phyloP scores from a whole-genome alignment of 2,888 invertebrate species.

The Lithophane socia region DNA sequence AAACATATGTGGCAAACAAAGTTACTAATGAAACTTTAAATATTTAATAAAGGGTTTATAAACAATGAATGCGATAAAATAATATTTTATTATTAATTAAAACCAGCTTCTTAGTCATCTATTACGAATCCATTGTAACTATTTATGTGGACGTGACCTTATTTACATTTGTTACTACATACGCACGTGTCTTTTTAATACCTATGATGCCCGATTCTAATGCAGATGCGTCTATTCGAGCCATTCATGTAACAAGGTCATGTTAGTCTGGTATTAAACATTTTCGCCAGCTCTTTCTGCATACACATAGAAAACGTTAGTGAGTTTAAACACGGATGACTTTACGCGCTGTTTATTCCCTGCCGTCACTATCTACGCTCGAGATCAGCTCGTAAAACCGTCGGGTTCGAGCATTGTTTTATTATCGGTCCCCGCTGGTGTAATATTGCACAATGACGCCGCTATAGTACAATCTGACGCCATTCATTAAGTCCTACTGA shows the following conservation, averaged over 20 bases:
- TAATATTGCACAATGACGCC: conserved; percentile 78
- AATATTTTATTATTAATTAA: conserved; percentile 35
- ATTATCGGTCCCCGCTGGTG: conserved; percentile 77
- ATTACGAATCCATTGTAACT: conserved; percentile 57
- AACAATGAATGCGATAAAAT: conserved; percentile 33
- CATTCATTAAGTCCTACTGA: conserved; percentile 76
- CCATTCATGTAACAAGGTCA: conserved; percentile 36
- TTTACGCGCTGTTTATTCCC: conserved; percentile 83
- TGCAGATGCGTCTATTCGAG: conserved; percentile 39
- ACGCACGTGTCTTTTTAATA: conserved; percentile 69
- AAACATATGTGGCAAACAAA: conserved; percentile 36
- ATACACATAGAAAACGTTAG: conserved; percentile 49
- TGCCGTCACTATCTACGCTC: conserved; percentile 76
- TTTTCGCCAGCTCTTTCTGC: conserved; percentile 33
- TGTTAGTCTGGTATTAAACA: conserved; percentile 21
- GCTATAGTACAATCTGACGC: conserved; percentile 76
- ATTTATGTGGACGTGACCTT: conserved; percentile 69
- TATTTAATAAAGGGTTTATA: conserved; percentile 35
- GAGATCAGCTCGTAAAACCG: conserved; percentile 83
- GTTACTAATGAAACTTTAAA: conserved; percentile 41
- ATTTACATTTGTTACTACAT: conserved; percentile 61
- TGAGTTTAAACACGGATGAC: conserved; percentile 73
- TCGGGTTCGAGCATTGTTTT: conserved; percentile 81
- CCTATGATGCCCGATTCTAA: conserved; percentile 50
- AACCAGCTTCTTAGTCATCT: conserved; percentile 14